These are phyloP conservation scores for Trachops cirrhosus DNA, from an alignment of 2,797 vertebrate genomes.

Conservation along the genomic window DNA sequence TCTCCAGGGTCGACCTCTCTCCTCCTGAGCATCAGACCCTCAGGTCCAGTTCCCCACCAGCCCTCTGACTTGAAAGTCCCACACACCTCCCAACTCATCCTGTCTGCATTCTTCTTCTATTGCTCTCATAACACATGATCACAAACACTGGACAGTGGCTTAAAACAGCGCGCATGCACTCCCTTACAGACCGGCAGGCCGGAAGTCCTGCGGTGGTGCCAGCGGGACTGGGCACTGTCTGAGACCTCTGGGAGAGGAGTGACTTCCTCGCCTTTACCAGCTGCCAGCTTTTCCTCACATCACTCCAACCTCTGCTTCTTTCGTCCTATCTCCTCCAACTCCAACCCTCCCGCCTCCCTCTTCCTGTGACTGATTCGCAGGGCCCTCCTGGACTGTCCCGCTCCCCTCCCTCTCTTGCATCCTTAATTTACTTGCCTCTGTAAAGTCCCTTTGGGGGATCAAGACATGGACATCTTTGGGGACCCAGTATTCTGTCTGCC, in stretches of 20 bases:
- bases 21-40: not conserved
- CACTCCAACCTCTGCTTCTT: not conserved
- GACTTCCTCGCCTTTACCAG: not conserved
- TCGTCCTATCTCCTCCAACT: accelerated
- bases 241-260: not conserved
- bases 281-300: not conserved
- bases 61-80: not conserved
- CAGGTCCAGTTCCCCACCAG: not conserved
- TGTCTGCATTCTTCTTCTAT: not conserved
- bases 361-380: not conserved
- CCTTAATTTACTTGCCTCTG: not conserved
- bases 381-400: not conserved
- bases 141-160: not conserved
- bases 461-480: not conserved
- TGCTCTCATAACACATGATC: not conserved
- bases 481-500: not conserved
- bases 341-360: not conserved
- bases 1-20: not conserved
- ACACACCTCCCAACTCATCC: not conserved
- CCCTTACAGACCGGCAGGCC: not conserved
- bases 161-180: not conserved
- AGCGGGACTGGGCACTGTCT: not conserved
- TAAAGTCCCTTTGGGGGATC: not conserved
- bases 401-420: not conserved
- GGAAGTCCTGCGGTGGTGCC: not conserved